Evolutionary conservation across 1,140 invertebrate genomes (phyloP).

Genomic region (Trachymyrmex septentrionalis): DNA sequence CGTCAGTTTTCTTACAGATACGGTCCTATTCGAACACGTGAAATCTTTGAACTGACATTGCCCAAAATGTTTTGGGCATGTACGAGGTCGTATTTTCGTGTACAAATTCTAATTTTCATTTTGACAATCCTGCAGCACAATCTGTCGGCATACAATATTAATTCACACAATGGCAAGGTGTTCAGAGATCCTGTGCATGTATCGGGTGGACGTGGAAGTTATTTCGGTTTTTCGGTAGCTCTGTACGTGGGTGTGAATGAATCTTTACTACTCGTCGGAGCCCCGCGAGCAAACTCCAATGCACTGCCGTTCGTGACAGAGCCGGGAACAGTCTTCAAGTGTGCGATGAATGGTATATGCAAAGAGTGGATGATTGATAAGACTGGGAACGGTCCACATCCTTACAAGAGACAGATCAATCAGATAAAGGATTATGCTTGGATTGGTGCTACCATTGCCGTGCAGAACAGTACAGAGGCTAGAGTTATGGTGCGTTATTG

Average conservation of each 20-base stretch:
- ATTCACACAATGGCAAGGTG: slow-evolving; percentile 63
- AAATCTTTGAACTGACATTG: not conserved
- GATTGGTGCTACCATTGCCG: slow-evolving; percentile 76
- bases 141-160: slow-evolving; percentile 72
- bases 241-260: slow-evolving; percentile 63
- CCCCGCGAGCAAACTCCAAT: slow-evolving; percentile 76
- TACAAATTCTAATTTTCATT: not conserved
- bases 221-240: slow-evolving; percentile 78
- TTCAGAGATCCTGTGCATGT: slow-evolving; percentile 67
- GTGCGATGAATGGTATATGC: slow-evolving; percentile 64
- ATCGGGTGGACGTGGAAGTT: slow-evolving; percentile 66
- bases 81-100: not conserved
- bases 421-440: slow-evolving; percentile 74
- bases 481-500: slow-evolving; percentile 74
- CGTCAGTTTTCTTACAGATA: not conserved
- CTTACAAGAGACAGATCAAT: slow-evolving; percentile 11
- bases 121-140: slow-evolving; percentile 10
- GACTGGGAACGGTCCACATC: slow-evolving; percentile 13
- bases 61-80: slow-evolving; percentile 21
- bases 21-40: not conserved
- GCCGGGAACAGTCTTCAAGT: slow-evolving; percentile 78
- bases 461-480: slow-evolving; percentile 71
- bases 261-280: slow-evolving; percentile 75
- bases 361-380: slow-evolving; percentile 68
- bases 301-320: slow-evolving; percentile 59